Conservation (phyloP, 2,113 vertebrate genomes). For the Saguinus midas region DNA sequence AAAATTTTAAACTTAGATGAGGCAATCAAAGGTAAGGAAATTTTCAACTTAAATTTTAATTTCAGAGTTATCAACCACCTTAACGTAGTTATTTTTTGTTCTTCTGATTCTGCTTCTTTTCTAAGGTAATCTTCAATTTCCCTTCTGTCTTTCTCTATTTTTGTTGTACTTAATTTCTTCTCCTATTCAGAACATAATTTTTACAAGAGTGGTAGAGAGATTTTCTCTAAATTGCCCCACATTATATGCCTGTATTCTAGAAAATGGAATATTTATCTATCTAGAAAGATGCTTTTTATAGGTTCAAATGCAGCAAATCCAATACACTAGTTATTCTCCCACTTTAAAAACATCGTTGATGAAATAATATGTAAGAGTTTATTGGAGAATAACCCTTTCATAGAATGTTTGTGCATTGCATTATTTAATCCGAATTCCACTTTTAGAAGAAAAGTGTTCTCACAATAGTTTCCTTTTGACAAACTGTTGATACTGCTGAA, state of each 20-base stretch:
- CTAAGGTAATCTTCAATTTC: slow-evolving; percentile 38
- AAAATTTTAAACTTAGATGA: slow-evolving; percentile 20
- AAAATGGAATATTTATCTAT: slow-evolving; percentile 20
- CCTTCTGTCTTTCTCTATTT: slow-evolving; percentile 41
- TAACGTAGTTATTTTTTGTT: background rate
- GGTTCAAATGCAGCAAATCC: slow-evolving; percentile 26
- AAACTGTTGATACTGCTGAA: background rate
- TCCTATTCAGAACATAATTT: slow-evolving; percentile 11
- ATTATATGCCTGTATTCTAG: background rate
- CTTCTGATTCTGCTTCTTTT: slow-evolving; percentile 18
- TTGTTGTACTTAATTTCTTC: background rate
- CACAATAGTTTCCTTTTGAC: slow-evolving; percentile 3
- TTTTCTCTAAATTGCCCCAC: slow-evolving; percentile 29
- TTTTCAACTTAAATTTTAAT: slow-evolving; percentile 40
- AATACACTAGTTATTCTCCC: background rate
- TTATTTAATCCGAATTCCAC: slow-evolving; percentile 47
- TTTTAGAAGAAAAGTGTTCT: background rate
- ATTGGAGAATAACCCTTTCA: slow-evolving; percentile 41
- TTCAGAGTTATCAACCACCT: background rate
- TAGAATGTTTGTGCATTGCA: background rate
- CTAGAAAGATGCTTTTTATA: background rate
- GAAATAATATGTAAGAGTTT: slow-evolving; percentile 43
- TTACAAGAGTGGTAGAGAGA: background rate
- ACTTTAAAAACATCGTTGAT: slow-evolving; percentile 54
- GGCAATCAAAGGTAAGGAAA: slow-evolving; percentile 38